phyloP scores from a whole-genome alignment of 1,140 invertebrate genomes.

The Chelonus insularis region DNA sequence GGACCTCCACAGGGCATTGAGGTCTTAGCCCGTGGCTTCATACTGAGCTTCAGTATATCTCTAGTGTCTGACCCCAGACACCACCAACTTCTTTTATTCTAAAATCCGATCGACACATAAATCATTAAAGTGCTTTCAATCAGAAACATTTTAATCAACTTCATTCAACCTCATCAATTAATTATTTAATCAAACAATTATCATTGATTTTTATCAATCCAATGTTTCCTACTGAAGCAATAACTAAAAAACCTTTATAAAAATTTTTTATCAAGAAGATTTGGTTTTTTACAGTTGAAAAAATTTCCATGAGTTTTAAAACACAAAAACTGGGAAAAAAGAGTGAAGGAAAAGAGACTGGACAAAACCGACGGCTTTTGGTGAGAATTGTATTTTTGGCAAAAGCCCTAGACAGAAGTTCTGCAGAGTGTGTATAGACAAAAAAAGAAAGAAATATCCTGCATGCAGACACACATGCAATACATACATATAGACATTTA shows the following conservation, averaged over 20 bases:
- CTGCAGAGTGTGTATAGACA: background rate
- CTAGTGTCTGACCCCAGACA: conserved; percentile 35
- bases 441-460: background rate
- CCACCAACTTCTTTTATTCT: conserved; percentile 19
- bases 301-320: background rate
- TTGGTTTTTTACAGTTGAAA: too few relatives aligned
- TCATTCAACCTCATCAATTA: too few relatives aligned
- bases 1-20: conserved; percentile 45
- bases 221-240: too few relatives aligned
- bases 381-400: conserved; percentile 38
- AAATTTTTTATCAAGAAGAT: too few relatives aligned
- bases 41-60: conserved; percentile 37
- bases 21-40: conserved; percentile 41
- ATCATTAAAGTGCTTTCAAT: too few relatives aligned
- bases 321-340: background rate
- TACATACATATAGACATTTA: conserved; percentile 12
- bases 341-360: background rate
- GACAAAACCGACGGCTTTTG: conserved; percentile 17
- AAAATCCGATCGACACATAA: too few relatives aligned
- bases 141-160: too few relatives aligned
- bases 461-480: conserved; percentile 1
- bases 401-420: conserved; percentile 39
- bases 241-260: too few relatives aligned
- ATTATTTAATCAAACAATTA: too few relatives aligned
- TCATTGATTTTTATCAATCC: too few relatives aligned